Base-by-base conservation (phyloP, 2,888 invertebrate species). In the Drosophila buzzatii region DNA sequence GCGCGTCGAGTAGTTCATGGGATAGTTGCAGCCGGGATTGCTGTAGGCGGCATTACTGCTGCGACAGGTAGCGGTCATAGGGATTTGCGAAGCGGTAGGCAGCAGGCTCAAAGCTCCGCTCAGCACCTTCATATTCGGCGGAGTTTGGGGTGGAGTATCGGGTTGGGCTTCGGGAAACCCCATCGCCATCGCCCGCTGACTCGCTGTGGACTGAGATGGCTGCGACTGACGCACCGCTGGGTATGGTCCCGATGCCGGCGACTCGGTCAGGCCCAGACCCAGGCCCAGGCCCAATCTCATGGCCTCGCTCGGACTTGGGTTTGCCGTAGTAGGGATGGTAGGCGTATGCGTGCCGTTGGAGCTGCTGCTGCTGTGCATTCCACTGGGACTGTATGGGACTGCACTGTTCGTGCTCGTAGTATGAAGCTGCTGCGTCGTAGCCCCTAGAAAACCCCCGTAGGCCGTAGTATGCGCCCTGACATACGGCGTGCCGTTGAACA, bases 81-180 rank as follows among this genome's bases (percentile, higher is more conserved):
- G 92, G 93, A 94, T 94, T 92, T 94, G 94, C 89, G 92, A 95
- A 95, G 94, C 95, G 95, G 93, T 92, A 92, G 96, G 95, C 87
- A 96, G 94, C 85, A 96, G 95, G 86, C 96, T 94, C 89, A 95
- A 95, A 92, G 96, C 95, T 85, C 96, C 96, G 93, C 96, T 96
- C 91, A 97, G 96, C 91, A 97, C 95, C 94, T 98, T 98, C 97
- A 98, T 97, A 94, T 97, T 98, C 92, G 98, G 98, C 81, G 98
- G 98, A 81, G 98, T 98, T 94, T 98, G 98, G 41, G 98, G 98
- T 85, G 98, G 98, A 77, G 98, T 98, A 94, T 98, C 98, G 87
- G 93, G 95, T 92, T 96, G 96, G 93, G 97, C 96, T 94, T 97
- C 96, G 92, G 97, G 96, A 94, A 97, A 97, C 92, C 97, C 96